Evolutionary conservation across 2,888 invertebrate genomes (phyloP), one percentile per base, ranked within the genome.

Genomic region (Sphinx pinastri): DNA sequence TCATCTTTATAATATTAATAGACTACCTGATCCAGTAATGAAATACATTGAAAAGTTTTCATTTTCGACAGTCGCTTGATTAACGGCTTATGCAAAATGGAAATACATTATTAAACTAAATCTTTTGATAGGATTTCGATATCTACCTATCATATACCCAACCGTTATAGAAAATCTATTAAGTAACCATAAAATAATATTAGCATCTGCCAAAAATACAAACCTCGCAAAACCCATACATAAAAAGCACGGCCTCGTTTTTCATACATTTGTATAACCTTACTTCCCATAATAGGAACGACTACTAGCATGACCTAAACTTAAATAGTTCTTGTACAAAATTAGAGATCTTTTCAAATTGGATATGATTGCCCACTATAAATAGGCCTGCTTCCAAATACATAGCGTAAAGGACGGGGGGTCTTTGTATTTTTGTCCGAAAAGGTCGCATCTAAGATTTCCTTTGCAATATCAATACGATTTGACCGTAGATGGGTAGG

Each of bases 401-500:
- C 72, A 69, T 71, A 12, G 57, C 67, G 72, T 38, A 16, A 68
- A 72, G 67, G 58, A 38, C 51, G 59, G 49, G 49, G 25, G 68
- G 12, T 68, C 63, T 49, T n/a, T 47, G 7, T 55, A 57, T n/a
- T 12, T 57, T 57, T 55, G 68, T n/a, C 4, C 7, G 2, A 69
- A 74, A 82, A 87, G 84, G 86, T 83, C 84, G 78, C 71, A 71
- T 79, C 79, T 79, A 82, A 79, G 81, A 75, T 77, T 84, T 84
- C 80, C 78, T 79, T 76, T 70, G 74, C 77, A 78, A 79, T 78
- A 81, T 80, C 76, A 71, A 82, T 84, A 85, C 81, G 83, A 88
- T 88, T 88, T 89, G 84, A 80, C 89, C 89, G 86, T 81, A 89
- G 76, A 87, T 79, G 88, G 88, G 73, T 70, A 76, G 76, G 81